Evolutionary conservation across 2,888 invertebrate genomes (phyloP), one percentile per base, ranked within the genome.

Genomic region (Lingula anatina): DNA sequence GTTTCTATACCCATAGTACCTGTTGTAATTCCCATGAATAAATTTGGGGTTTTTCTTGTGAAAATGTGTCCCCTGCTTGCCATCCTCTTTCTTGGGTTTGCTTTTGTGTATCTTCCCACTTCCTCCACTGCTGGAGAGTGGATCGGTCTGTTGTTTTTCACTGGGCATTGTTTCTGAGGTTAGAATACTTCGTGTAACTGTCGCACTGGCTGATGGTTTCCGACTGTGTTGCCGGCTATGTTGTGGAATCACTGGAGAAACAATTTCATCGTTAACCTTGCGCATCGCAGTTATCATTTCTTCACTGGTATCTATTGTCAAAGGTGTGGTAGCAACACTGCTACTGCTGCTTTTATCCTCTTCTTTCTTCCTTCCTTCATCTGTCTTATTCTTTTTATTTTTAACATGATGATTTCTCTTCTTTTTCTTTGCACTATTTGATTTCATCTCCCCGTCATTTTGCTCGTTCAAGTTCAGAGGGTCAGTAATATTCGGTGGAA

Each of bases 1-100:
- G 78, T 93, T 90, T 31, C 96, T 84, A 73, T 95, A 94, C 23
- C 96, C 96, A 71, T 95, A 94, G 80, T 97, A 97, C 79, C 90
- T 86, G 76, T 91, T 90, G 78, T 95, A 97, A 79, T 99, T 99
- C 49, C 99, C 97, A 81, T 88, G 94, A 69, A 90, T 89, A 80
- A 91, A 95, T 71, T 84, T 51, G 5, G 20, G 26, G 42, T 36
- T 50, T 44, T 54, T 24, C 41, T 41, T 20, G 7, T 27, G 35
- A 5, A 20, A n/a, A 20, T 38, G 24, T 23, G n/a, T 27, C 12
- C 24, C 35, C 15, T 41, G 40, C 5, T 21, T 38, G 15, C 20
- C 35, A 15, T 37, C 39, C 26, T 31, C 31, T 12, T 9, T 31
- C 15, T 31, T 31, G 31, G 31, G 15, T 15, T 31, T 9, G 15